Evolutionary conservation across 2,888 invertebrate genomes (phyloP).

Genomic region (Petrolisthes cinctipes): DNA sequence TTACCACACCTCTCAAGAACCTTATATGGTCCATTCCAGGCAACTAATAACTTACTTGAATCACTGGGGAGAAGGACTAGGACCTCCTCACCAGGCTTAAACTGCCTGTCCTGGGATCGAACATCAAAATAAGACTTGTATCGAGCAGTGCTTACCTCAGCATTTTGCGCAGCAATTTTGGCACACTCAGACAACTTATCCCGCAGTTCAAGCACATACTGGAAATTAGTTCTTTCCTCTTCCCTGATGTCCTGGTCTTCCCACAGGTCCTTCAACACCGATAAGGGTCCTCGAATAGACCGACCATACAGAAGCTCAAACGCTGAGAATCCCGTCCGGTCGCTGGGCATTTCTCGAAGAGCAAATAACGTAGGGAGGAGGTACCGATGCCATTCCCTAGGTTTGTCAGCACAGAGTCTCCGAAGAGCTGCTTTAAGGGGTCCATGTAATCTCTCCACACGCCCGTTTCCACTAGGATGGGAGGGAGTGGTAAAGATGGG

Average conservation of each 20-base stretch:
- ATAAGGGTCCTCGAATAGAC: slow-evolving; percentile 4
- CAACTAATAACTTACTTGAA: slow-evolving; percentile 3
- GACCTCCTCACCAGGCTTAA: not conserved
- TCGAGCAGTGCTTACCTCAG: not conserved
- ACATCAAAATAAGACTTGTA: slow-evolving; percentile 39
- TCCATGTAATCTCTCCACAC: no score
- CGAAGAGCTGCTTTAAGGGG: no score
- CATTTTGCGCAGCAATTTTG: not conserved
- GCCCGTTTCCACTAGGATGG: no score
- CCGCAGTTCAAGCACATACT: slow-evolving; percentile 27
- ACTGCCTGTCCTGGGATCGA: not conserved
- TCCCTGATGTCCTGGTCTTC: not conserved
- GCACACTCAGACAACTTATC: not conserved
- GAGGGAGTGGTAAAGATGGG: not conserved
- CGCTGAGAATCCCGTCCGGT: slow-evolving; percentile 32
- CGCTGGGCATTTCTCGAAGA: slow-evolving; percentile 39
- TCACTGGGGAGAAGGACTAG: slow-evolving; percentile 25
- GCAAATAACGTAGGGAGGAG: slow-evolving; percentile 17
- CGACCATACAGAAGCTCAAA: slow-evolving; percentile 25
- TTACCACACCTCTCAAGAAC: not conserved
- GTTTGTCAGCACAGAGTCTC: not conserved
- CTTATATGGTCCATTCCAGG: slow-evolving; percentile 25
- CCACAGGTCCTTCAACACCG: slow-evolving; percentile 32
- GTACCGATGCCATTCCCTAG: slow-evolving; percentile 26
- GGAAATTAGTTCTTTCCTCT: slow-evolving; percentile 11